Base-by-base conservation (phyloP, 35 echinoderm and acorn worm species). In the Heliocidaris tuberculata region DNA sequence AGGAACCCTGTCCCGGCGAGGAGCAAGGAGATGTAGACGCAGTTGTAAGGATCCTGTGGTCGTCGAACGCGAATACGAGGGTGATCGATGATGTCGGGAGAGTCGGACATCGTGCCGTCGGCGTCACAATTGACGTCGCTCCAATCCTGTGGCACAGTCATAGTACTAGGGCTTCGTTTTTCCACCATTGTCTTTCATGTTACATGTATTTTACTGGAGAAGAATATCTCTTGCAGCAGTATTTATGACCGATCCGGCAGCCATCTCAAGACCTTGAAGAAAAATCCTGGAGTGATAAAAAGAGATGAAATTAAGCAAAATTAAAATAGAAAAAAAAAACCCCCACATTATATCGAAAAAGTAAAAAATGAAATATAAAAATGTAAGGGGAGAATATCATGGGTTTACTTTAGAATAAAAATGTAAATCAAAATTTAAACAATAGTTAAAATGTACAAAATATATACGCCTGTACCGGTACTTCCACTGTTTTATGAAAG, bases 1-100 rank as follows among this genome's bases (percentile, higher is more conserved):
- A 97, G 61, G 94, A 97, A 97, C 12, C 97, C 97, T 9, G 95
- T 97, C 0, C 97, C 97, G 13, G 97, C 95, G 30, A 97, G 90
- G 4, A 97, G 90, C 61, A 97, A 71, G 11, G 94, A 96, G 29
- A 92, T 48, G 86, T 97, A 97, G 30, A 97, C 89, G 21, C 65
- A 48, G 90, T 97, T 95, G 92, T 87, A 90, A 15, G 65, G 95
- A 50, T 97, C 97, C 13, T 35, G 94, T 4, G 97, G 97, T 88
- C 94, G 93, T 94, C 87, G 71, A n/a, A 96, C 30, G 6, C 93
- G 95, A 21, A 96, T 92, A 12, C 48, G 86, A 91, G 90, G 27
- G 16, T 42, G 49, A 21, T 50, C 86, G 65, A 49, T 48, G 47
- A 42, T 86, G 49, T 49, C 47, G 2, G 94, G 94, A 30, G 94